Evolutionary conservation across 2,113 vertebrate species (phyloP).

Genomic region (Microtus pennsylvanicus): DNA sequence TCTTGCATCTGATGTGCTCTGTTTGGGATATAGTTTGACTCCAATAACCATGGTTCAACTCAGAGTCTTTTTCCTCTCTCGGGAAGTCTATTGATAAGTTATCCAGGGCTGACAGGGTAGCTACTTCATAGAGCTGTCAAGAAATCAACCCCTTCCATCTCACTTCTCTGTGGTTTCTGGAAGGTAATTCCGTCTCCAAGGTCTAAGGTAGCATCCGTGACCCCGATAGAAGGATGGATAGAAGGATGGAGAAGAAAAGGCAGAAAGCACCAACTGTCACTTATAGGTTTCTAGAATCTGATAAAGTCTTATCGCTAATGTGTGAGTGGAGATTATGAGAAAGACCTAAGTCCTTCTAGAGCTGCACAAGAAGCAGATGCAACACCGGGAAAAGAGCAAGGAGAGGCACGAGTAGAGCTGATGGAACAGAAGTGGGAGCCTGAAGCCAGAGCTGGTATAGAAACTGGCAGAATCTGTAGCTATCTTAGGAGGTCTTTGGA

Average conservation of each 20-base stretch:
- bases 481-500: constrained; percentile 26
- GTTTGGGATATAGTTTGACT: neutral
- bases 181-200: neutral
- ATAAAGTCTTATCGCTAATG: neutral
- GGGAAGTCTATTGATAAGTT: neutral
- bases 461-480: constrained; percentile 6
- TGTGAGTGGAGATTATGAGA: neutral
- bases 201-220: neutral
- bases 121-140: neutral
- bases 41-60: neutral
- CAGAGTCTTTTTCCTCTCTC: constrained; percentile 3
- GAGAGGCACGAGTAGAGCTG: neutral
- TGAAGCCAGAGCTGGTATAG: constrained; percentile 21
- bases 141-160: neutral
- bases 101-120: neutral
- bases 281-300: neutral
- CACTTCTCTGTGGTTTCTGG: neutral
- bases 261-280: neutral
- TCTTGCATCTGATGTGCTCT: neutral
- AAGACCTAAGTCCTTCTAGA: constrained; percentile 14
- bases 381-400: constrained; percentile 17
- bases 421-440: neutral
- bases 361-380: neutral
- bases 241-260: neutral
- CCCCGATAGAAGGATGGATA: neutral